Evolutionary conservation across 2,888 invertebrate genomes (phyloP).

Genomic region (Spilosoma lubricipeda): DNA sequence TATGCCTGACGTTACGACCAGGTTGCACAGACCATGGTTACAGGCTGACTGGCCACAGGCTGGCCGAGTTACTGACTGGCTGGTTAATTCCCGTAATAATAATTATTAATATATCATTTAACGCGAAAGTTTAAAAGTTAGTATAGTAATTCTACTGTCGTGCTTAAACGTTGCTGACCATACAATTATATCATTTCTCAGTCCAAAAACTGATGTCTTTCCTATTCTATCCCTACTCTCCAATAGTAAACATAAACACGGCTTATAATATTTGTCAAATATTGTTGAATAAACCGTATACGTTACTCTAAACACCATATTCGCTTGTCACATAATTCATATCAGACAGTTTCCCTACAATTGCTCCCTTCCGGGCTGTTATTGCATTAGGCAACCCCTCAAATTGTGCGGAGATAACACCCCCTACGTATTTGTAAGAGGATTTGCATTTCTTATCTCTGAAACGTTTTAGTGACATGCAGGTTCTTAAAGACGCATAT

Average conservation of each 20-base stretch:
- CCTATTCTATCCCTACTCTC: neutral
- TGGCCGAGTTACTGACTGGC: too few relatives aligned
- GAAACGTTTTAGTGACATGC: slow-evolving; percentile 55
- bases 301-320: slow-evolving; percentile 27
- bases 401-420: slow-evolving; percentile 67
- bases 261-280: slow-evolving; percentile 5
- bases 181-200: neutral
- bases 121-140: too few relatives aligned
- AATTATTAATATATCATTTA: too few relatives aligned
- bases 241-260: neutral
- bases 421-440: slow-evolving; percentile 61
- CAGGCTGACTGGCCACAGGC: too few relatives aligned
- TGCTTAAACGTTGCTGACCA: neutral
- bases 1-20: too few relatives aligned
- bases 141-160: too few relatives aligned
- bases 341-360: slow-evolving; percentile 53
- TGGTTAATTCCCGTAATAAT: too few relatives aligned
- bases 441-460: slow-evolving; percentile 67
- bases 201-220: too few relatives aligned
- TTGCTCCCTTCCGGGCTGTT: slow-evolving; percentile 66
- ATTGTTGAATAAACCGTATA: slow-evolving; percentile 15
- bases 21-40: too few relatives aligned
- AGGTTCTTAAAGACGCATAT: slow-evolving; percentile 31
- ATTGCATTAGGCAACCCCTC: slow-evolving; percentile 64
- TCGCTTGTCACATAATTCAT: slow-evolving; percentile 52